Conservation (phyloP, 1,140 invertebrate species). For the Phymastichus coffea region DNA sequence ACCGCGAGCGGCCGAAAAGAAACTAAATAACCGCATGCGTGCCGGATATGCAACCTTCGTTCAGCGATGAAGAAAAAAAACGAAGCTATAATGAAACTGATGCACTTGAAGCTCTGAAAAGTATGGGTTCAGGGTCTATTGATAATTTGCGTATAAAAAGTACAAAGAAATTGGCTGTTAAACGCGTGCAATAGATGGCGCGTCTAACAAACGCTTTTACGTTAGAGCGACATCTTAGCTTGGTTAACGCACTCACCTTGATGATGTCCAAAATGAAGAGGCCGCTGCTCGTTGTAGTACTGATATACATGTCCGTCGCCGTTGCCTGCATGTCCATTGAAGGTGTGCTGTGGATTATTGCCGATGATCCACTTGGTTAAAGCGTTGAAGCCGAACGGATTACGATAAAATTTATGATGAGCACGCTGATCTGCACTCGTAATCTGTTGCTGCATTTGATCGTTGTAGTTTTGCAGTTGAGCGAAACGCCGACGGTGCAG, state of each 20-base stretch:
- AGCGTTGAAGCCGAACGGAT: slow-evolving; percentile 36
- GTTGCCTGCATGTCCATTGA: slow-evolving; percentile 14
- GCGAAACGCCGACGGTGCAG: background rate
- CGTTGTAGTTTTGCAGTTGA: background rate
- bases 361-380: slow-evolving; percentile 17
- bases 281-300: slow-evolving; percentile 8
- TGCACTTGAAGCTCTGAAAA: too few relatives aligned
- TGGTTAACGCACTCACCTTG: slow-evolving; percentile 22
- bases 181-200: too few relatives aligned
- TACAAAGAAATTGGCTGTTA: too few relatives aligned
- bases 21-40: too few relatives aligned
- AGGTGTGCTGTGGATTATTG: background rate
- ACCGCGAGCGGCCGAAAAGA: too few relatives aligned
- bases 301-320: slow-evolving; percentile 26
- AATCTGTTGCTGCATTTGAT: slow-evolving; percentile 5
- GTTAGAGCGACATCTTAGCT: too few relatives aligned
- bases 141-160: too few relatives aligned
- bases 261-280: slow-evolving; percentile 4
- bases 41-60: too few relatives aligned
- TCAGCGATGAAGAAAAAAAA: too few relatives aligned
- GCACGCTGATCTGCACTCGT: background rate
- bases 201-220: too few relatives aligned
- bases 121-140: too few relatives aligned
- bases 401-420: slow-evolving; percentile 1
- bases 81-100: too few relatives aligned